These are phyloP conservation scores for Platycnemis pennipes DNA, from an alignment of 2,888 invertebrate species.

Conservation along the genomic window DNA sequence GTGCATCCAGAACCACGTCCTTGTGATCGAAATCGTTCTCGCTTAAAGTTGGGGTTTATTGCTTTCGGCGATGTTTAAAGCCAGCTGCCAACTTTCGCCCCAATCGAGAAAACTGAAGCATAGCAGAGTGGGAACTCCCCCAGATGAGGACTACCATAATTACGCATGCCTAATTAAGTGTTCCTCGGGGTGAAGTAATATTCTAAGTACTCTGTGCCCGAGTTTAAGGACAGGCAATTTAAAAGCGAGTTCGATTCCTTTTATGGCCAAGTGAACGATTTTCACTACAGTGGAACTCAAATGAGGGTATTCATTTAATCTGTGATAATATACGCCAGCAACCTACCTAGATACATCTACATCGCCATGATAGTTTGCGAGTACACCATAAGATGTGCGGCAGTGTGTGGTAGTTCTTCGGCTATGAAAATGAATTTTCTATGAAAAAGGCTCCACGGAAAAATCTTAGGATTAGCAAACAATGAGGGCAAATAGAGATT, in stretches of 20 bases:
- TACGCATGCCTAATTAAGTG: neutral
- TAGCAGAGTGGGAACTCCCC: neutral
- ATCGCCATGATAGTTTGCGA: no score
- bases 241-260: neutral
- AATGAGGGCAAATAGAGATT: no score
- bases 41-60: neutral
- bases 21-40: neutral
- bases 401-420: no score
- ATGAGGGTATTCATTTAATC: neutral
- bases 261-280: neutral
- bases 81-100: neutral
- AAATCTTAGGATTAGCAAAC: no score
- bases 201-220: neutral
- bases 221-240: neutral
- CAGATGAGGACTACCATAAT: neutral
- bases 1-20: neutral
- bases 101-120: neutral
- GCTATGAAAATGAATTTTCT: no score
- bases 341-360: no score
- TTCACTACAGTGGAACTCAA: neutral
- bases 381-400: no score
- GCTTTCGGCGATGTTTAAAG: slow-evolving; percentile 7
- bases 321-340: neutral
- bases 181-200: neutral
- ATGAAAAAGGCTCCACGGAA: no score